phyloP scores from a whole-genome alignment of 2,888 invertebrate genomes.

The Lochmaea crataegi region DNA sequence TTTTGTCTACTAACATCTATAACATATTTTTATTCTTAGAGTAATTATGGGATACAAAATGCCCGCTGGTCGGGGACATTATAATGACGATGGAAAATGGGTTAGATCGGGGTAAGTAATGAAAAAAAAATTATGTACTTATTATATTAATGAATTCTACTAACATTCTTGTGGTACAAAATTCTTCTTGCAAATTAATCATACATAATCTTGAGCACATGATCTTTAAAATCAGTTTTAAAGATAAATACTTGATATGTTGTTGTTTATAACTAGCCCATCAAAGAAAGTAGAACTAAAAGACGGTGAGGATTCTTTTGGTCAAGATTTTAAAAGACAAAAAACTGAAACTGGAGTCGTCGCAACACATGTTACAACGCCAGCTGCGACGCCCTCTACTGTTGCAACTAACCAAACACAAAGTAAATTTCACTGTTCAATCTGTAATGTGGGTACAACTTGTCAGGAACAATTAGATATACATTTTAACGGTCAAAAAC shows the following conservation, averaged over 20 bases:
- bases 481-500: slow-evolving; percentile 72
- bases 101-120: slow-evolving; percentile 57
- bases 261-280: slow-evolving; percentile 3
- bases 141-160: too few relatives aligned
- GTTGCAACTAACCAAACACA: background rate
- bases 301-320: slow-evolving; percentile 57
- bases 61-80: slow-evolving; percentile 66
- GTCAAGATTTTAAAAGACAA: slow-evolving; percentile 50
- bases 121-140: too few relatives aligned
- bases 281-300: slow-evolving; percentile 27
- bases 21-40: slow-evolving; percentile 51
- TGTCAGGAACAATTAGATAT: slow-evolving; percentile 72
- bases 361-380: background rate
- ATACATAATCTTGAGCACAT: too few relatives aligned
- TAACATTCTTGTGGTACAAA: too few relatives aligned
- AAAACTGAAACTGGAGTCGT: slow-evolving; percentile 2
- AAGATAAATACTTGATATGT: background rate
- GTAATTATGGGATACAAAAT: slow-evolving; percentile 57
- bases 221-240: background rate
- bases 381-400: background rate
- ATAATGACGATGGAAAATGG: slow-evolving; percentile 66
- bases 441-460: slow-evolving; percentile 67
- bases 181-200: too few relatives aligned
- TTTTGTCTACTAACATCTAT: background rate
- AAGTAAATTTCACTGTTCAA: slow-evolving; percentile 55